Conservation (phyloP, 2,113 vertebrate species). For the Rhinogobius similis region DNA sequence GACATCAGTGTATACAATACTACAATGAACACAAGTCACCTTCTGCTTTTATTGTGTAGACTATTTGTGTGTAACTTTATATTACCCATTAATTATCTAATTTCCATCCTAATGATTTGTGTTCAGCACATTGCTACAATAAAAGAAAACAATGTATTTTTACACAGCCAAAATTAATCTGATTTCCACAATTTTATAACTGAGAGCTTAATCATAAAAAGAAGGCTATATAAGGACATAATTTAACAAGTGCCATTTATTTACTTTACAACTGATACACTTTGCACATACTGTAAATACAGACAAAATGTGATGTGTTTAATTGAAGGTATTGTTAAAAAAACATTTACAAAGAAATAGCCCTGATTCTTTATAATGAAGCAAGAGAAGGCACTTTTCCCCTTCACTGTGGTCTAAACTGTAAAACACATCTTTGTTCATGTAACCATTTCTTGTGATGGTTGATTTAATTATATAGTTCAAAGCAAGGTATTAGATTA, state of each 20-base stretch:
- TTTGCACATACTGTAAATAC: no score
- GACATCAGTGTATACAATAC: conserved; percentile 9
- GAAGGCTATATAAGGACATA: no score
- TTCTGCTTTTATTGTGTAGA: not conserved
- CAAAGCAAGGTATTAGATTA: not conserved
- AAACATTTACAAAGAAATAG: not conserved
- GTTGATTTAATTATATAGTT: not conserved
- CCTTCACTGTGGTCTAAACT: not conserved
- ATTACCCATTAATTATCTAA: conserved; percentile 9
- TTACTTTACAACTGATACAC: no score
- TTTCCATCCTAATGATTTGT: not conserved
- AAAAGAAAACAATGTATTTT: no score
- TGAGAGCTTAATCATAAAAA: no score
- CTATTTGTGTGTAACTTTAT: not conserved
- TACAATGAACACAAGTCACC: conserved; percentile 20
- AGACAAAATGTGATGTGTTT: no score
- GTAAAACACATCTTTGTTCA: not conserved
- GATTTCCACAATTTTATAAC: no score
- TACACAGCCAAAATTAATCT: no score
- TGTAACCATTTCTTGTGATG: not conserved
- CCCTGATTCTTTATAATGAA: not conserved
- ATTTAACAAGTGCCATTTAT: no score
- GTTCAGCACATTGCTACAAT: not conserved
- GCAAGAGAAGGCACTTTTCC: not conserved
- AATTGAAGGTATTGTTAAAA: not conserved